Evolutionary conservation across 2,113 vertebrate genomes (phyloP), one percentile per base, ranked within the genome.

Genomic region (Gymnarchus niloticus): DNA sequence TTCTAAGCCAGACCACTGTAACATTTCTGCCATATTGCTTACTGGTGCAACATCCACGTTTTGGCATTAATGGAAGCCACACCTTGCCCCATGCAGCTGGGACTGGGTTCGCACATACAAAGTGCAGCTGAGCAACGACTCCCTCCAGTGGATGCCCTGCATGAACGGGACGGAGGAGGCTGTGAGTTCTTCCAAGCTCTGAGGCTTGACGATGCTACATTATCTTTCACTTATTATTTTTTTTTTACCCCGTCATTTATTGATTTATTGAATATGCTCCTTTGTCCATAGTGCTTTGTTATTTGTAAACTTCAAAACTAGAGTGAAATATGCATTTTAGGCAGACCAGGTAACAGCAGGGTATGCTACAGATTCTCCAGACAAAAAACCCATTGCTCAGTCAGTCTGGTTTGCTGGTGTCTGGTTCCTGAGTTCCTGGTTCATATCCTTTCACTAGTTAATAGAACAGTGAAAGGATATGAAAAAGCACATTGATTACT

Each of bases 121-220:
- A 83, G 94, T 99, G 59, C 98, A 97, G 93, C 95, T 99, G 92
- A 99, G 98, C 90, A 99, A 98, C 0, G 97, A 99, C 93, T 94
- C 96, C 0, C 85, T 91, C 61, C 87, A 3, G 0, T 99, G 98
- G 98, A 89, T 91, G 23, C 92, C 91, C 0, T 94, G 95, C 91
- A 95, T 88, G 94, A 98, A 99, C 0, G 95, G 91, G 65, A 96
- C 94, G 2, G 7, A 93, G n/a, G 94, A 96, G 41, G 94, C 89
- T 83, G 96, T 97, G 88, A 91, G 96, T 92, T 83, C 46, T 28
- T 44, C 54, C 33, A 25, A 21, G 33, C 5, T 21, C 37, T 14
- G 37, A 21, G 25, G 17, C 69, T 37, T 33, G 12, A 14, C 33
- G 33, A 8, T 61, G 59, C 28, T 33, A 12, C 14, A 33, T 65